Conservation (phyloP, 2,888 invertebrate species). For the Epirrita christyi region DNA sequence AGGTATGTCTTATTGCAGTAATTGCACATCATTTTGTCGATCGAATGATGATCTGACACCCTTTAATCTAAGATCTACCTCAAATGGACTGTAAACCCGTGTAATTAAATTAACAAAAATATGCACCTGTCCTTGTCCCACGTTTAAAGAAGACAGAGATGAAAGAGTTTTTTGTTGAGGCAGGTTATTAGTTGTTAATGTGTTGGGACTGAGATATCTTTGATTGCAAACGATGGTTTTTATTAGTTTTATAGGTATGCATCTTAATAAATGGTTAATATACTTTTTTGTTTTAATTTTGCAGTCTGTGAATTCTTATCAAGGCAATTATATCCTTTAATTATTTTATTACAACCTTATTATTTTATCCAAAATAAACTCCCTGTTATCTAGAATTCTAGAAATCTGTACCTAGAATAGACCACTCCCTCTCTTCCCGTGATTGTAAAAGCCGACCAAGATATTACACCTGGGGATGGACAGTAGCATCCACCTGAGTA, state of each 20-base stretch:
- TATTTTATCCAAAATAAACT: no score
- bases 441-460: no score
- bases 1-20: no score
- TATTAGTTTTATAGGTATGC: constrained; percentile 17
- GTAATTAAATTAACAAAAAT: constrained; percentile 73
- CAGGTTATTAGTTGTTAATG: constrained; percentile 36
- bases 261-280: constrained; percentile 5
- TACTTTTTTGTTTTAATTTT: constrained; percentile 1
- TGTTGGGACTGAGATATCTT: constrained; percentile 33
- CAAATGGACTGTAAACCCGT: constrained; percentile 59
- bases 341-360: neutral
- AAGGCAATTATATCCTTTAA: neutral
- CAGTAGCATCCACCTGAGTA: no score
- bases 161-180: constrained; percentile 31
- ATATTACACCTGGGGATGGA: no score
- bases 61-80: constrained; percentile 41
- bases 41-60: constrained; percentile 37
- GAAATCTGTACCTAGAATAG: no score
- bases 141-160: constrained; percentile 45
- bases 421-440: no score
- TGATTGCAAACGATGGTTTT: constrained; percentile 34
- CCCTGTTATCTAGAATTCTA: no score
- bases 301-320: constrained; percentile 8
- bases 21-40: constrained; percentile 48
- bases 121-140: constrained; percentile 58